Conservation (phyloP, 2,113 vertebrate genomes). For the Neodontobutis hainanensis region DNA sequence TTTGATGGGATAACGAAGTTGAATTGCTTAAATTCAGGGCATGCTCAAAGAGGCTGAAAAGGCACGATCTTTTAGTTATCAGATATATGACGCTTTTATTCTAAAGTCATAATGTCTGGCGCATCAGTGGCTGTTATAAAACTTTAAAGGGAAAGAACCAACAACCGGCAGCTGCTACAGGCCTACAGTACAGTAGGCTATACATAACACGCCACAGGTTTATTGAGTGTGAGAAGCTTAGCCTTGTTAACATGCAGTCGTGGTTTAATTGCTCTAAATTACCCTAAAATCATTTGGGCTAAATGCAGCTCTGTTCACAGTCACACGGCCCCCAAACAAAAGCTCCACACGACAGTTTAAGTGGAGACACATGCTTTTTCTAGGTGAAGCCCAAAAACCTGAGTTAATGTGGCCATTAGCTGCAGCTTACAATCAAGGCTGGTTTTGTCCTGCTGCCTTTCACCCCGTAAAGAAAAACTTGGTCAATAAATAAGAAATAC, state of each 20-base stretch:
- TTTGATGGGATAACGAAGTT: constrained; percentile 14
- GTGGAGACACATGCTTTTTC: constrained; percentile 29
- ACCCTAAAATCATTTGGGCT: constrained; percentile 38
- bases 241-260: constrained; percentile 27
- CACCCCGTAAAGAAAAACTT: constrained; percentile 8
- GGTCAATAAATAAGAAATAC: not conserved
- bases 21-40: constrained; percentile 8
- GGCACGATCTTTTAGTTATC: not conserved
- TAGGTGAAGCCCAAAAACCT: constrained; percentile 1
- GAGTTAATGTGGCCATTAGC: constrained; percentile 1
- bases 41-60: not conserved
- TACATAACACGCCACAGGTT: constrained; percentile 18
- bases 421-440: not conserved
- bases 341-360: constrained; percentile 32
- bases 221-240: constrained; percentile 42
- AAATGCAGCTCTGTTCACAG: constrained; percentile 25
- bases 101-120: not conserved
- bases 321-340: constrained; percentile 31
- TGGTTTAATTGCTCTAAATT: constrained; percentile 47
- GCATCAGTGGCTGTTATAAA: constrained; percentile 22
- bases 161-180: constrained; percentile 14
- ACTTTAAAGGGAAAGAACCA: constrained; percentile 26
- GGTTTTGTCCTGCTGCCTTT: constrained; percentile 14
- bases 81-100: not conserved
- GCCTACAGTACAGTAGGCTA: constrained; percentile 1